Evolutionary conservation across 2,797 vertebrate genomes (phyloP).

Genomic region (Oreonectes daqikongensis): DNA sequence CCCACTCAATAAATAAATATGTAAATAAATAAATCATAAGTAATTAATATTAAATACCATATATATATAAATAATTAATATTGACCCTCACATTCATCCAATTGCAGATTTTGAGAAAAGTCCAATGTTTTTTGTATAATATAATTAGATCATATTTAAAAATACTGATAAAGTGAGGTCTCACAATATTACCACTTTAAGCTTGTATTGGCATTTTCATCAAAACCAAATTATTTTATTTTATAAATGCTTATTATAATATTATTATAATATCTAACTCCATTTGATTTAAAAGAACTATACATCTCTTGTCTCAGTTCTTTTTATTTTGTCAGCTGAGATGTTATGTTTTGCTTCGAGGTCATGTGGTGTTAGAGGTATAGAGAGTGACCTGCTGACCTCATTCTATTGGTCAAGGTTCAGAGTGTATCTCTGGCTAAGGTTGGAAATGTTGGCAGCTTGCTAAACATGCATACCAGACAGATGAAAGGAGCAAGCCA

Average conservation of each 20-base stretch:
- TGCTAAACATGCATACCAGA: slow-evolving; percentile 53
- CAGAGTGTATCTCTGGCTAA: slow-evolving; percentile 63
- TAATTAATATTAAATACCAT: too few relatives aligned
- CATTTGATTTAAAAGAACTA: not conserved
- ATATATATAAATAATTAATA: too few relatives aligned
- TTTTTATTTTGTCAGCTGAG: not conserved
- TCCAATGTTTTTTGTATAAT: too few relatives aligned
- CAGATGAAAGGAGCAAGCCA: slow-evolving; percentile 34
- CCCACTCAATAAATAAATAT: too few relatives aligned
- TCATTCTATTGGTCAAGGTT: slow-evolving; percentile 1
- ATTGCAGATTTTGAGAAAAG: too few relatives aligned
- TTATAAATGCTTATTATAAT: not conserved
- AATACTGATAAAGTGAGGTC: too few relatives aligned
- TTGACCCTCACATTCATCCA: too few relatives aligned
- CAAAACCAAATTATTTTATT: not conserved
- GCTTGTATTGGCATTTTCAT: not conserved
- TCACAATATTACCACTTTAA: too few relatives aligned
- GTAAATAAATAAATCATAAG: too few relatives aligned
- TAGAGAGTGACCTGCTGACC: slow-evolving; percentile 1
- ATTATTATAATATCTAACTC: too few relatives aligned
- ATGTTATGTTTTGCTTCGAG: not conserved
- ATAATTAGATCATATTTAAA: too few relatives aligned
- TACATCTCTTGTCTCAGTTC: not conserved
- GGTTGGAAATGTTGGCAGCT: slow-evolving; percentile 68
- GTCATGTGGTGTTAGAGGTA: not conserved